Base-by-base conservation (phyloP, 2,797 vertebrate genomes). In the Tarsius wallacei region DNA sequence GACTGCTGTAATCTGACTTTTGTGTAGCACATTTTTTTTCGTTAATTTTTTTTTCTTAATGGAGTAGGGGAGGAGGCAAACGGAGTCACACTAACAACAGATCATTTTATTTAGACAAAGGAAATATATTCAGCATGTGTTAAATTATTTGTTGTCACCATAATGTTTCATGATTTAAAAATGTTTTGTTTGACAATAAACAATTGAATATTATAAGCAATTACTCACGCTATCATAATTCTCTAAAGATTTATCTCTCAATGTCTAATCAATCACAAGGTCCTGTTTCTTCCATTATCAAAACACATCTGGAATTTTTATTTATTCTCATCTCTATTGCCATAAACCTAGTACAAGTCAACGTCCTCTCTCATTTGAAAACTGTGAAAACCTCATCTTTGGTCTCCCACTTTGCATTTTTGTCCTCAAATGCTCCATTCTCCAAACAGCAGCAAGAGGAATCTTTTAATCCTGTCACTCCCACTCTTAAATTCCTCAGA, bases 1-100 rank as follows among this genome's bases (percentile, higher is more conserved):
- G 64, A 89, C 84, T 87, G 19, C n/a, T 77, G 55, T 64, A 83
- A 36, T n/a, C 57, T 66, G 49, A 98, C 89, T 92, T 85, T 33
- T 42, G 5, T 66, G 51, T 26, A 10, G 15, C n/a, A 64, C 15
- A 36, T 51, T 84, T 33, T 68, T 57, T 82, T 55, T 91, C 28
- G 59, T 55, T 53, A 83, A 51, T 33, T 42, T 77, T 42, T 77
- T 42, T 93, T 96, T 83, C 70, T 61, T 84, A 51, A 70, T 83
- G 81, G 70, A 5, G 1, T 66, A 9, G 57, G 53, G 15, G 49
- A 66, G 22, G 15, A 90, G 42, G 22, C 17, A 47, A 70, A 96
- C 66, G 53, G 47, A 49, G 21, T 42, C 16, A 84, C 42, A 61
- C 36, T 49, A 64, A 51, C 36, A 81, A 71, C 12, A 77, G 12